A percentile compares a stretch with the other conserved stretches of the same genome.
Evolutionary conservation across 2,888 invertebrate species (phyloP).

Genomic region (Trypoxylon attenuatum): DNA sequence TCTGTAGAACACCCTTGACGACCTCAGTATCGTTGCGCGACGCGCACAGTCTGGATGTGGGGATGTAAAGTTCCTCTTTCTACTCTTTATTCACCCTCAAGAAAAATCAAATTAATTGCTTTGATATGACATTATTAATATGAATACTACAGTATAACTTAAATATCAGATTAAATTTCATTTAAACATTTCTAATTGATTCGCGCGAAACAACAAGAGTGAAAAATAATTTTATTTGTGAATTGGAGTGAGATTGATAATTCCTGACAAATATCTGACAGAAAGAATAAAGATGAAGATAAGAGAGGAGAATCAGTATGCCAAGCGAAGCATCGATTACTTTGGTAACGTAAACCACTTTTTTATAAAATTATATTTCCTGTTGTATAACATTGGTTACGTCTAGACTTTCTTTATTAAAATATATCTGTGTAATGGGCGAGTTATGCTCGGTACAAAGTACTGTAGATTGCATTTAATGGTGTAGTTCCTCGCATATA

Average conservation of each 20-base stretch:
- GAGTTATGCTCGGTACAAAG: no score
- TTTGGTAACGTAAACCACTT: slow-evolving; percentile 59
- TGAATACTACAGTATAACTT: no score
- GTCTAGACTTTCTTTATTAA: no score
- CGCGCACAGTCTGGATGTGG: slow-evolving; percentile 39
- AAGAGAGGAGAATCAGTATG: slow-evolving; percentile 66
- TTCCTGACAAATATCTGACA: not conserved
- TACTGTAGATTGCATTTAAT: no score
- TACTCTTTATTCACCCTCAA: not conserved
- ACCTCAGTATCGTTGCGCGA: slow-evolving; percentile 44
- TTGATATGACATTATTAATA: no score
- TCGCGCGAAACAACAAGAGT: not conserved
- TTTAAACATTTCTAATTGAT: not conserved
- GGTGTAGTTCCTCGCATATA: no score
- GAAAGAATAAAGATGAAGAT: slow-evolving; percentile 61
- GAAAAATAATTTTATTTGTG: not conserved
- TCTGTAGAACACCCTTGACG: slow-evolving; percentile 32
- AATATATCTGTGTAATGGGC: no score
- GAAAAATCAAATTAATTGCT: no score
- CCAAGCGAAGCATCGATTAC: slow-evolving; percentile 65
- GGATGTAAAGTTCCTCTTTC: slow-evolving; percentile 6
- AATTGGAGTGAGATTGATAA: not conserved
- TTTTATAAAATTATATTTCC: not conserved
- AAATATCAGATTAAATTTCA: not conserved
- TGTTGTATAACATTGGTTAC: no score